These are phyloP conservation scores for Theocolax elegans DNA, from an alignment of 1,140 invertebrate species.

Conservation along the genomic window DNA sequence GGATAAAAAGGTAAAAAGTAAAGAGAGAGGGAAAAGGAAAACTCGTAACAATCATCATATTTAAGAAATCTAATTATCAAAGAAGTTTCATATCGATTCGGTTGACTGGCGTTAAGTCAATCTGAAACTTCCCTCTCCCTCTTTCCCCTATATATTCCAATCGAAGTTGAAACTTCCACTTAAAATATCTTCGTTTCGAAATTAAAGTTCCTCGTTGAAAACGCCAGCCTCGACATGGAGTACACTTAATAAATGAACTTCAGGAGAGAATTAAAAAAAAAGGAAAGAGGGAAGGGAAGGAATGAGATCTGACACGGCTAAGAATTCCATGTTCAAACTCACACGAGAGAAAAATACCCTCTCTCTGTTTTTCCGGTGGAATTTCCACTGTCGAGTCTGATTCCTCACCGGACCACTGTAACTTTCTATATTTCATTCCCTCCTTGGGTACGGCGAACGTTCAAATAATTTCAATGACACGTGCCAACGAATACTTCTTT, in stretches of 20 bases:
- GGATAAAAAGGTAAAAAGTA: too few relatives aligned
- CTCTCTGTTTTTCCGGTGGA: slow-evolving; percentile 33
- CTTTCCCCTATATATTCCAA: too few relatives aligned
- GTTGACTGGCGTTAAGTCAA: slow-evolving; percentile 28
- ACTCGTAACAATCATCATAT: too few relatives aligned
- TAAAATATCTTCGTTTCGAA: slow-evolving; percentile 40
- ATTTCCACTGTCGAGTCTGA: slow-evolving; percentile 36
- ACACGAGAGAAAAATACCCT: slow-evolving; percentile 44
- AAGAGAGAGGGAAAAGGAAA: too few relatives aligned
- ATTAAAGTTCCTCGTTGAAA: slow-evolving; percentile 32
- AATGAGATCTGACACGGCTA: slow-evolving; percentile 26
- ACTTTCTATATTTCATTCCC: slow-evolving; percentile 12
- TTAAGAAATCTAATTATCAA: too few relatives aligned
- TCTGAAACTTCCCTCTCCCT: slow-evolving; percentile 31
- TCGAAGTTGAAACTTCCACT: slow-evolving; percentile 39
- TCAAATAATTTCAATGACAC: slow-evolving; percentile 33
- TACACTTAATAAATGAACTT: slow-evolving; percentile 36
- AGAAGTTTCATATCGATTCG: too few relatives aligned
- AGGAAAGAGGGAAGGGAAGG: neutral
- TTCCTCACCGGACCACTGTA: slow-evolving; percentile 27
- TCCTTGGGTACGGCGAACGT: neutral
- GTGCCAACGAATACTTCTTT: neutral
- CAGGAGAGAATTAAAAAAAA: slow-evolving; percentile 23
- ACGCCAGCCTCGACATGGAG: neutral
- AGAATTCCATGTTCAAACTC: slow-evolving; percentile 39